phyloP scores from a whole-genome alignment of 1,140 invertebrate genomes.

The Hypothenemus hampei region DNA sequence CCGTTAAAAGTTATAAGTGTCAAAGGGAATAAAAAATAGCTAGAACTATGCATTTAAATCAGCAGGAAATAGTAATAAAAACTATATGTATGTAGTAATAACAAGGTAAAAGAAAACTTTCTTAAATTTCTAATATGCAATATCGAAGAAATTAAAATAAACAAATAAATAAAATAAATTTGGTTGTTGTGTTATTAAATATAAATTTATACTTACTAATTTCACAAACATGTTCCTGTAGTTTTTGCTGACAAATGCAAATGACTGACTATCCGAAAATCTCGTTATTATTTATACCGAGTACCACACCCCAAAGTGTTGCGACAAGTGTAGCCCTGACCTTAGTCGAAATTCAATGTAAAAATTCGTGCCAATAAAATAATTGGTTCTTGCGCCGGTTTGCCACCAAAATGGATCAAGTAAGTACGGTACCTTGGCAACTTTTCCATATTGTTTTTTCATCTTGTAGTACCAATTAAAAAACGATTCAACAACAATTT shows the following conservation, averaged over 20 bases:
- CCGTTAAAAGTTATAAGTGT: too few species aligned
- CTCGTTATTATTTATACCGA: constrained; percentile 38
- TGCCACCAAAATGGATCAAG: constrained; percentile 20
- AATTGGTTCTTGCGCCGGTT: constrained; percentile 13
- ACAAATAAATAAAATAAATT: too few species aligned
- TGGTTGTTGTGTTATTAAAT: not conserved
- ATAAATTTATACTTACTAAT: constrained; percentile 39
- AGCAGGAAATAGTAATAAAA: too few species aligned
- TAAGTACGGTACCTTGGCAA: constrained; percentile 19
- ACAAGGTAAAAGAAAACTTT: too few species aligned
- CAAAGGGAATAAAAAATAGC: too few species aligned
- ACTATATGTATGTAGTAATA: too few species aligned
- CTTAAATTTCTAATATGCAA: too few species aligned
- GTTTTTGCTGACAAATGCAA: constrained; percentile 38
- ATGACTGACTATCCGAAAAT: constrained; percentile 38
- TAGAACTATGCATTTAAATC: too few species aligned
- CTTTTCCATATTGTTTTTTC: constrained; percentile 12
- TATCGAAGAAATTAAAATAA: too few species aligned
- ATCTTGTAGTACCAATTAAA: too few species aligned
- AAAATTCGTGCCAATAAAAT: constrained; percentile 11
- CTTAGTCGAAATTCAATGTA: constrained; percentile 27
- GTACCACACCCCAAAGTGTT: constrained; percentile 36
- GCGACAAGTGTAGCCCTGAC: constrained; percentile 26
- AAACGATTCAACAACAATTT: too few species aligned
- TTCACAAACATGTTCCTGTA: constrained; percentile 45